Evolutionary conservation across 2,113 vertebrate species (phyloP), one percentile per base, ranked within the genome.

Genomic region (Lagopus leucura): DNA sequence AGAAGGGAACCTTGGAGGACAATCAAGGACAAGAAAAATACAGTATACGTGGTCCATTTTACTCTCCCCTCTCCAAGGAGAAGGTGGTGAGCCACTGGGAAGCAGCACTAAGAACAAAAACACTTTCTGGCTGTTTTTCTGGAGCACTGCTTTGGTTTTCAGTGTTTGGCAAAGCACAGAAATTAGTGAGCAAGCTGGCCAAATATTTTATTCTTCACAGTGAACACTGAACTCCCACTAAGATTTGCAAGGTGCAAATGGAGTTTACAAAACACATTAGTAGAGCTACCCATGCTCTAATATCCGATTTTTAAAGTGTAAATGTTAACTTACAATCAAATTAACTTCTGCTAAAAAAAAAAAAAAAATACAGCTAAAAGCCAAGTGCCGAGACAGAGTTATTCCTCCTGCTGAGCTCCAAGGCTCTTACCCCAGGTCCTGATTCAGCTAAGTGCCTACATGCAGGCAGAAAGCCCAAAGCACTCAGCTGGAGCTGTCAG

Each of bases 221-320:
- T 57, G 69, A 93, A 91, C 2, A 10, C 65, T 42, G 20, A 90
- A 82, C 60, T 92, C 95, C 76, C 76, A 90, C 67, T 40, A 88
- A 88, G 93, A 94, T 93, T 96, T 94, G 84, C 71, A 95, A 95
- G 82, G 89, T 92, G 93, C 57, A 90, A 95, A 96, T 88, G 48
- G n/a, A 88, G 83, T 92, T 96, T 92, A 71, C 83, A 94, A 91
- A 95, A 84, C 73, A 88, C 77, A 52, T 93, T 80, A 95, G 76
- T 58, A 93, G 63, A 45, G 61, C 58, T 69, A 58, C 48, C 72
- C 76, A 90, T 89, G 85, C 63, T 80, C 42, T 91, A 95, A 88
- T 86, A 94, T 90, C 55, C 79, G 25, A n/a, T 65, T 92, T 85
- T 88, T 8, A 74, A 93, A 43, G 69, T 81, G 92, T 77, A 75